Conservation (phyloP, 1,140 invertebrate species). For the Adoxophyes honmai region DNA sequence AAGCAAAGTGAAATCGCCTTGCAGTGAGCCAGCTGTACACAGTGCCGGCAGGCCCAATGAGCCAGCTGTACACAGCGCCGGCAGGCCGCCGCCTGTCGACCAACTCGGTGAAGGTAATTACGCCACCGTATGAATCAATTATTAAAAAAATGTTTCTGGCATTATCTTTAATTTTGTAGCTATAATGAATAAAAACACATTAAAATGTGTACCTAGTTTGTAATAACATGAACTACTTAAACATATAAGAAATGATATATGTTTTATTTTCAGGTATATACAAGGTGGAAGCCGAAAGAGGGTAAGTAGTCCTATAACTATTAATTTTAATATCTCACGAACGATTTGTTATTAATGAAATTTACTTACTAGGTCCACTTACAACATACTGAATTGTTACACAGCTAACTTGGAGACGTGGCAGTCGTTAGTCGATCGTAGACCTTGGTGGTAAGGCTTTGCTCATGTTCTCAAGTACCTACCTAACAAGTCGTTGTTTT, state of each 20-base stretch:
- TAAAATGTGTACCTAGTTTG: too few relatives aligned
- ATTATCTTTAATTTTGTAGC: too few relatives aligned
- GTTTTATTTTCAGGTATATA: slow-evolving; percentile 55
- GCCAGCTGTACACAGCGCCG: neutral
- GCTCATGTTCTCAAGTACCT: too few relatives aligned
- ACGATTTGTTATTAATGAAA: slow-evolving; percentile 2
- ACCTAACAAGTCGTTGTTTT: neutral
- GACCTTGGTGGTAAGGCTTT: slow-evolving; percentile 58
- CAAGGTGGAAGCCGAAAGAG: slow-evolving; percentile 44
- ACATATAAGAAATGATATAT: neutral
- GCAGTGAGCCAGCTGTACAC: neutral
- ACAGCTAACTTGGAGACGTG: slow-evolving; percentile 50
- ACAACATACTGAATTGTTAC: slow-evolving; percentile 48
- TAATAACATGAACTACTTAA: too few relatives aligned
- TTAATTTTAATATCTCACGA: too few relatives aligned
- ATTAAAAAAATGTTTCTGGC: too few relatives aligned
- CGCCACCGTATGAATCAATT: too few relatives aligned
- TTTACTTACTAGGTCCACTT: slow-evolving; percentile 39
- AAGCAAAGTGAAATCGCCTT: neutral
- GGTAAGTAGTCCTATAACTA: slow-evolving; percentile 38
- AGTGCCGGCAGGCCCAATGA: neutral
- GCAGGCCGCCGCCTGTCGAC: neutral
- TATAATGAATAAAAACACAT: too few relatives aligned
- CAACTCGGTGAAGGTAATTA: slow-evolving; percentile 42
- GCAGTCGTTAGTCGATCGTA: slow-evolving; percentile 32